Evolutionary conservation across 23 tunicate genomes (phyloP).

Genomic region (Halocynthia roretzi): DNA sequence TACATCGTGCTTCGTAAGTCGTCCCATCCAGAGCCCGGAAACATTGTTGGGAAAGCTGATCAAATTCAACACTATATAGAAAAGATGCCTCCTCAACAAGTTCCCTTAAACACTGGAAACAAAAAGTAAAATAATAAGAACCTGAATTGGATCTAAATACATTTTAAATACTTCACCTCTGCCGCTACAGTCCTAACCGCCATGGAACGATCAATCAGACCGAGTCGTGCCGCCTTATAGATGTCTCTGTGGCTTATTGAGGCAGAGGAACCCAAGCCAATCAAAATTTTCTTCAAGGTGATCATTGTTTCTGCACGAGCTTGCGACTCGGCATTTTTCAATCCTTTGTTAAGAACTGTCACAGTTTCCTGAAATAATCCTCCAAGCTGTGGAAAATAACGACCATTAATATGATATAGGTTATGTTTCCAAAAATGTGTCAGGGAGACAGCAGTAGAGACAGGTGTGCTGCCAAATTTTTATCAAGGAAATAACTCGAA

Average conservation of each 20-base stretch:
- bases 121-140: not conserved
- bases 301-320: conserved; percentile 82
- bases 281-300: conserved; percentile 48
- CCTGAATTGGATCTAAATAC: not conserved
- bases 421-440: too few relatives aligned
- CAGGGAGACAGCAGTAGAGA: too few relatives aligned
- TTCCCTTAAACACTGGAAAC: conserved; percentile 70
- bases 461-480: too few relatives aligned
- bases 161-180: conserved; percentile 34
- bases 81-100: conserved; percentile 56
- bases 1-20: conserved; percentile 76
- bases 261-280: conserved; percentile 82
- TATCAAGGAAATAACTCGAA: too few relatives aligned
- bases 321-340: conserved; percentile 97
- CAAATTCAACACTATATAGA: conserved; percentile 74
- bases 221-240: conserved; percentile 69
- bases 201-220: conserved; percentile 67
- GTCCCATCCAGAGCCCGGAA: conserved; percentile 70
- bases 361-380: conserved; percentile 78
- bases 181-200: conserved; percentile 80
- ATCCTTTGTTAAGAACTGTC: conserved; percentile 60
- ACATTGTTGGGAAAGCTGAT: conserved; percentile 80
- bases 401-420: too few relatives aligned
- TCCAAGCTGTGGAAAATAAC: conserved; percentile 42
- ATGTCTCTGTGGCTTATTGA: conserved; percentile 89